Base-by-base conservation (phyloP, 64 coral and sea anemone genomes). In the Pachyseris speciosa region DNA sequence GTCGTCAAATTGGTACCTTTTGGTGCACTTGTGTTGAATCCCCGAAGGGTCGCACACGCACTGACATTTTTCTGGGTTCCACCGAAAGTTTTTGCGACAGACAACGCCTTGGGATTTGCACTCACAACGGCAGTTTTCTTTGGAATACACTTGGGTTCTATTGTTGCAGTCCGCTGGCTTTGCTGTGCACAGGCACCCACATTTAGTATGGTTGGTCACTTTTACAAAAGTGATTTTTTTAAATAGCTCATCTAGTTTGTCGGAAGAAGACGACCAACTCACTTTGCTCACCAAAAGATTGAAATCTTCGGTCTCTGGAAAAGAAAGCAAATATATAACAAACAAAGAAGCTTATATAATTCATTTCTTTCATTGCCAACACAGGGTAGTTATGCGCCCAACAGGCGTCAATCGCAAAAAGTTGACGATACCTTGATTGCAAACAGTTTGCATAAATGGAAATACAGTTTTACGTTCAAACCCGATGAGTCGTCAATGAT, bases 21-120 rank as follows among this genome's bases (percentile, higher is more conserved):
- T 81, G 22, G 19, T 39, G 33, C 77, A 81, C 31, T 8, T 41
- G 16, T n/a, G 7, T 29, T 15, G 12, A 69, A 16, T 31, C 13
- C 48, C 26, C 3, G 19, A 16, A 20, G 37, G 64, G 26, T 49
- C 13, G 45, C 83, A 86, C n/a, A 8, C 32, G 24, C 83, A 86
- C 64, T 86, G 63, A 15, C 83, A 86, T 37, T 72, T 49, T 47
- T 43, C 32, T 9, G 63, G 83, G 38, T 86, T 25, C 83, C 83
- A 86, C 2, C 11, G 37, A 38, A 48, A 69, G 20, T 66, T 67
- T 10, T 3, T 11, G 1, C 39, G 64, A 50, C 83, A 86, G 5
- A 26, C 41, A 5, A 29, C 1, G 22, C 3, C 0, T 5, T 20
- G n/a, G 4, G 25, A 25, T 86, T 50, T 70, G 11, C 83, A 86